phyloP scores from a whole-genome alignment of 2,113 vertebrate genomes.

The Channa maculata region DNA sequence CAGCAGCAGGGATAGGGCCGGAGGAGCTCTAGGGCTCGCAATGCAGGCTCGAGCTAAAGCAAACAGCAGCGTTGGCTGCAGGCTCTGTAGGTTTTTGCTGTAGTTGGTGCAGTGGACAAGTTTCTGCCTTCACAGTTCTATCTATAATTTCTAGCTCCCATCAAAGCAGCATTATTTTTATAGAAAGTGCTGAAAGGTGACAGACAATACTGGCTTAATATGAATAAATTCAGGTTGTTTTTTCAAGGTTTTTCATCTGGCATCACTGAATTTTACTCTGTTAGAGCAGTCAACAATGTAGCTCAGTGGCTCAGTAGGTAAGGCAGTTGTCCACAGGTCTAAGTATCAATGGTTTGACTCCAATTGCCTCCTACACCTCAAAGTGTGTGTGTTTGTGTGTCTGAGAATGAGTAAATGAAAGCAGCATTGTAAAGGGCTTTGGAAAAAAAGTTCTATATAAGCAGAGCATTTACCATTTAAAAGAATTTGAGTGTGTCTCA shows the following conservation, averaged over 20 bases:
- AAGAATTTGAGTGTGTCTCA: too few species aligned
- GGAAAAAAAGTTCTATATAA: too few species aligned
- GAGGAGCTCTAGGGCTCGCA: slow-evolving; percentile 26
- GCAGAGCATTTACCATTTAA: too few species aligned
- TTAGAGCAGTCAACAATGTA: not conserved
- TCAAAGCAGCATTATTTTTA: not conserved
- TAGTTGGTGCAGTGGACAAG: slow-evolving; percentile 13
- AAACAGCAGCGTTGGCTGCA: slow-evolving; percentile 26
- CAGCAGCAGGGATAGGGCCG: slow-evolving; percentile 10
- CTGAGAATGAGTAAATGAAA: too few species aligned
- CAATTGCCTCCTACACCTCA: too few species aligned
- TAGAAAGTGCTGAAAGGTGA: not conserved
- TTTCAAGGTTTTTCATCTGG: not conserved
- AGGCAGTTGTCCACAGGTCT: too few species aligned
- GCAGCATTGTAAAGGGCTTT: too few species aligned
- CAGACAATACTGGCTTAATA: not conserved
- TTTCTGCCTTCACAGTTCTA: not conserved
- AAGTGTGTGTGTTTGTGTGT: too few species aligned
- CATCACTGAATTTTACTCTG: not conserved
- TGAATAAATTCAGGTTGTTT: not conserved
- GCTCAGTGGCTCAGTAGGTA: too few species aligned
- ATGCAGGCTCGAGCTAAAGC: slow-evolving; percentile 21
- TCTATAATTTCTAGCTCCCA: not conserved
- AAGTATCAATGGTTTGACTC: too few species aligned
- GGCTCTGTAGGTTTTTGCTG: slow-evolving; percentile 31